phyloP scores from a whole-genome alignment of 2,888 invertebrate genomes.

The Callyntrura sp. region DNA sequence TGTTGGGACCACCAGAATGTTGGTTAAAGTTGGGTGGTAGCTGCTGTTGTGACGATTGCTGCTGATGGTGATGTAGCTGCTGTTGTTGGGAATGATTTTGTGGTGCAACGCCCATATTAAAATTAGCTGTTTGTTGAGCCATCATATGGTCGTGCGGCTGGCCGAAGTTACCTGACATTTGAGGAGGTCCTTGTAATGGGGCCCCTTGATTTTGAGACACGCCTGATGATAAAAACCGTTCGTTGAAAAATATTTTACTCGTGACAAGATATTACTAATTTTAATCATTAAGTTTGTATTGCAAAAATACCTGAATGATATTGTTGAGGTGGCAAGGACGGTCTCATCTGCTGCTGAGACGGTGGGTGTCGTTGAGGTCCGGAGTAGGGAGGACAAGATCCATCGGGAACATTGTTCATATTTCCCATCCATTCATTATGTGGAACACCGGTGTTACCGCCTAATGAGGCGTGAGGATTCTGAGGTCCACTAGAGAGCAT shows the following conservation, averaged over 20 bases:
- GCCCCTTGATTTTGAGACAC: conserved; percentile 68
- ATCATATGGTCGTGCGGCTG: conserved; percentile 71
- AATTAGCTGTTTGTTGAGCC: conserved; percentile 63
- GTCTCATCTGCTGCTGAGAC: conserved; percentile 67
- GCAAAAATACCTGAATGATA: conserved; percentile 70
- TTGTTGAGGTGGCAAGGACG: conserved; percentile 64
- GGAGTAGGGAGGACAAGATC: conserved; percentile 67
- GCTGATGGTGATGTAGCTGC: conserved; percentile 73
- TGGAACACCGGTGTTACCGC: conserved; percentile 52
- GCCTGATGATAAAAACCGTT: conserved; percentile 33
- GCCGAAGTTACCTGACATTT: conserved; percentile 59
- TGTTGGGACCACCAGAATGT: conserved; percentile 49
- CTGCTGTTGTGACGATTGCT: conserved; percentile 70
- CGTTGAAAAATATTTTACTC: not conserved
- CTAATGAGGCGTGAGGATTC: conserved; percentile 67
- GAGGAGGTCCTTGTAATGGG: conserved; percentile 63
- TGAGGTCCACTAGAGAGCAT: conserved; percentile 73
- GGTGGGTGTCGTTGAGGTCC: conserved; percentile 58
- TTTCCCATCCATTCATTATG: conserved; percentile 78
- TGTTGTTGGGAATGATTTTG: conserved; percentile 76
- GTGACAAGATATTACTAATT: too few relatives aligned
- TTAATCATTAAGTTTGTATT: not conserved
- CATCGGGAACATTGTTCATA: conserved; percentile 70
- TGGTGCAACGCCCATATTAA: conserved; percentile 67
- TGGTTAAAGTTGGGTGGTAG: conserved; percentile 71